Evolutionary conservation across 2,888 invertebrate genomes (phyloP).

Genomic region (Escarpia spicata): DNA sequence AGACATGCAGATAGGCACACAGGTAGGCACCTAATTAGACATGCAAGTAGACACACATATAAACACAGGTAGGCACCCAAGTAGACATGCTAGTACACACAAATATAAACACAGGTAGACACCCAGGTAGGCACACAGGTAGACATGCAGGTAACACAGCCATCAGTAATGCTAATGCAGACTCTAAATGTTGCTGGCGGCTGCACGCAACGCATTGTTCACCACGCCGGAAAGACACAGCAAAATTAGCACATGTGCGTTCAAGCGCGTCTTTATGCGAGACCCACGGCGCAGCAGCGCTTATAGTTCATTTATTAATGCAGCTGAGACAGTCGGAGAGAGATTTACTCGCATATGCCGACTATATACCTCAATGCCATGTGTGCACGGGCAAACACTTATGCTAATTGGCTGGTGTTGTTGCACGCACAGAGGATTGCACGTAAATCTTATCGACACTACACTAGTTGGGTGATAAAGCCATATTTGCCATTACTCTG

Average conservation of each 20-base stretch:
- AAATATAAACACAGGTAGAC: too few species aligned
- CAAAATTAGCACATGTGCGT: constrained; percentile 13
- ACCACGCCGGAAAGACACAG: not conserved
- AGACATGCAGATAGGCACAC: too few species aligned
- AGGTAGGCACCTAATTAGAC: too few species aligned
- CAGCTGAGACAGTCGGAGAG: not conserved
- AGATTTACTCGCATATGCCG: not conserved
- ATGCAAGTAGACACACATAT: too few species aligned
- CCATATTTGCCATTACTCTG: not conserved
- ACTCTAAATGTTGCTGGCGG: not conserved
- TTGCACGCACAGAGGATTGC: not conserved
- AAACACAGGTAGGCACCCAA: too few species aligned
- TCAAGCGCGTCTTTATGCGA: constrained; percentile 1
- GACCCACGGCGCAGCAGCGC: not conserved
- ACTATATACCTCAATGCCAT: not conserved
- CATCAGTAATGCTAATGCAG: not conserved
- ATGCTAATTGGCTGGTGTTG: not conserved
- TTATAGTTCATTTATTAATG: not conserved
- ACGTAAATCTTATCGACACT: constrained; percentile 1
- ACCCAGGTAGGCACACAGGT: not conserved
- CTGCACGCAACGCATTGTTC: not conserved
- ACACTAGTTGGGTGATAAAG: not conserved
- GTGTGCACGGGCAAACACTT: not conserved
- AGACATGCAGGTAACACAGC: not conserved
- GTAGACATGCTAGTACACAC: too few species aligned